A percentile compares a stretch with the other conserved stretches of the same genome.
Evolutionary conservation across 2,113 vertebrate genomes (phyloP).

Genomic region (Ptilonorhynchus violaceus): DNA sequence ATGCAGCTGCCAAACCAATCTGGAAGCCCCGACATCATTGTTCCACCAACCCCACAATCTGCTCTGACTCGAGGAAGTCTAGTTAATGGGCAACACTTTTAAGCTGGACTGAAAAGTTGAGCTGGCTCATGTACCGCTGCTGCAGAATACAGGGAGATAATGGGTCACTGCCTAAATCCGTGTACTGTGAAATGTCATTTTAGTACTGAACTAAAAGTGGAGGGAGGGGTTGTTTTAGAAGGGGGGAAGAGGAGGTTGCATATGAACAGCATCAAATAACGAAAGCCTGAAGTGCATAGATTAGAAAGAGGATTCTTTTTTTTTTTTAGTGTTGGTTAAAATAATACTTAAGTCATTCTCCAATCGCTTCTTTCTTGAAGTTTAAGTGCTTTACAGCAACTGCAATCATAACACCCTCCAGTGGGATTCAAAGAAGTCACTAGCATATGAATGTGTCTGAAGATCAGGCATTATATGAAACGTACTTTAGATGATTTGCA

Average conservation of each 20-base stretch:
- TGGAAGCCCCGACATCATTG: constrained; percentile 88
- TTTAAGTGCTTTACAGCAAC: constrained; percentile 33
- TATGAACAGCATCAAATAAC: neutral
- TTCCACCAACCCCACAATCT: constrained; percentile 79
- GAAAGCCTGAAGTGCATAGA: neutral
- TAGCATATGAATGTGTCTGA: neutral
- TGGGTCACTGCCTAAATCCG: constrained; percentile 65
- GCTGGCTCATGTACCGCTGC: constrained; percentile 60
- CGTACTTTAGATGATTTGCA: neutral
- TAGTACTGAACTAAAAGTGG: constrained; percentile 39
- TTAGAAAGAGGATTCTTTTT: neutral
- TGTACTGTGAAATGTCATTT: constrained; percentile 69
- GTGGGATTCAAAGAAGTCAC: neutral
- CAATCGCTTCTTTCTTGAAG: neutral
- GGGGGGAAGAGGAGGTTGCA: neutral
- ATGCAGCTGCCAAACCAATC: constrained; percentile 92
- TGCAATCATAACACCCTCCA: neutral
- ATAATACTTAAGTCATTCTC: constrained; percentile 20
- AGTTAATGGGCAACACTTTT: constrained; percentile 78
- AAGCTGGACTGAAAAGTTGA: constrained; percentile 74
- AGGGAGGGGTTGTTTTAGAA: neutral
- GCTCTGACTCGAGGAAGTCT: constrained; percentile 83
- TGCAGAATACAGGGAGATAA: constrained; percentile 65
- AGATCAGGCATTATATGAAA: neutral
- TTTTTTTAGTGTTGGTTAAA: neutral